These are phyloP conservation scores for Vanessa atalanta DNA, from an alignment of 1,140 invertebrate species.

Conservation along the genomic window DNA sequence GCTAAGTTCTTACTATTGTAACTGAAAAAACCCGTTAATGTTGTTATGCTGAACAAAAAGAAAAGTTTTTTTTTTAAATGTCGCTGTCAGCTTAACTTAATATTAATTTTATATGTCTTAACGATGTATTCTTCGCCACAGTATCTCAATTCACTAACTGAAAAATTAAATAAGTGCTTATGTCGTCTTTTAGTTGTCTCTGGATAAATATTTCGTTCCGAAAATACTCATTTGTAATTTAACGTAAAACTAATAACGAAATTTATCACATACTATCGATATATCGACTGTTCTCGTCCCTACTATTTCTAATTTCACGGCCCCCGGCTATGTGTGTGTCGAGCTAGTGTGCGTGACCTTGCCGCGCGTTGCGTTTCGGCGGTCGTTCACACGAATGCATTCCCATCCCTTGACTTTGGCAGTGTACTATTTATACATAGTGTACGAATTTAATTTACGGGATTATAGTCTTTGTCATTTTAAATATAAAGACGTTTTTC, in stretches of 20 bases:
- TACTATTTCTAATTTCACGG: slow-evolving; percentile 79
- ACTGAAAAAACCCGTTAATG: not conserved
- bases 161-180: too few species aligned
- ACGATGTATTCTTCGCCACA: too few species aligned
- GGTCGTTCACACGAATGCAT: slow-evolving; percentile 72
- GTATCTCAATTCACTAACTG: too few species aligned
- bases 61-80: too few species aligned
- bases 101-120: too few species aligned
- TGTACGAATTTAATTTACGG: not conserved
- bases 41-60: too few species aligned
- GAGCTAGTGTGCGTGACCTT: slow-evolving; percentile 73
- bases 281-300: slow-evolving; percentile 52
- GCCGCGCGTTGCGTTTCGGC: slow-evolving; percentile 71
- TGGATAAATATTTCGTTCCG: too few species aligned
- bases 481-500: not conserved
- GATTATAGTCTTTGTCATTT: not conserved
- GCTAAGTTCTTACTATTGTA: not conserved
- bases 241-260: not conserved
- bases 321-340: slow-evolving; percentile 56
- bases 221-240: too few species aligned
- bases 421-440: slow-evolving; percentile 47
- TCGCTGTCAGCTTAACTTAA: too few species aligned
- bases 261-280: slow-evolving; percentile 39
- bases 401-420: slow-evolving; percentile 76
- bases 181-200: too few species aligned